Conservation (phyloP, 2,113 vertebrate species). For the Scomber japonicus region DNA sequence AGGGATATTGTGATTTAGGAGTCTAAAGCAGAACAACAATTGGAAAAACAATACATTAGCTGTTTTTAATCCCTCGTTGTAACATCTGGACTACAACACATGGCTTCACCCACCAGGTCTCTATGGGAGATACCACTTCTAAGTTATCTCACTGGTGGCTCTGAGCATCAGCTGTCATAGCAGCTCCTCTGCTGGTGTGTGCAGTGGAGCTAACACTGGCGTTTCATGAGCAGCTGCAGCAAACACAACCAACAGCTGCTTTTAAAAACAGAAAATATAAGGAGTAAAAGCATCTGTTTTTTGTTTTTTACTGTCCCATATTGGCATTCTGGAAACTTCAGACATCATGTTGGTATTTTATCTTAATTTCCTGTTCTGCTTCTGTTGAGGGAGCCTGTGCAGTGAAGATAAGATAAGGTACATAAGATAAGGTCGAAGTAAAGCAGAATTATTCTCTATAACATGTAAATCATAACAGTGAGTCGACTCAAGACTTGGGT, state of each 20-base stretch:
- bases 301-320: background rate
- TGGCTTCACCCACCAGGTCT: background rate
- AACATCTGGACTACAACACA: background rate
- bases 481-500: background rate
- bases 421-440: background rate
- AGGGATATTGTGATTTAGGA: background rate
- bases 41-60: background rate
- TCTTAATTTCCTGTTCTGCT: slow-evolving; percentile 25
- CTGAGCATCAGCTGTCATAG: slow-evolving; percentile 14
- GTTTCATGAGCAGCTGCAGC: slow-evolving; percentile 3
- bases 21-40: background rate
- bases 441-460: background rate
- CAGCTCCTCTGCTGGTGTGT: background rate
- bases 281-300: background rate
- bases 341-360: background rate
- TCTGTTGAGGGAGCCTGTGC: background rate
- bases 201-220: background rate
- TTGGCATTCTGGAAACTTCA: no score
- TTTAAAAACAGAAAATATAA: background rate
- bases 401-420: background rate
- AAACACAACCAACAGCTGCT: slow-evolving; percentile 10
- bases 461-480: no score
- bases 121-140: slow-evolving; percentile 1
- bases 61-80: background rate
- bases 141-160: background rate